Conservation (phyloP, 2,888 invertebrate species). For the Galerucella nymphaeae region DNA sequence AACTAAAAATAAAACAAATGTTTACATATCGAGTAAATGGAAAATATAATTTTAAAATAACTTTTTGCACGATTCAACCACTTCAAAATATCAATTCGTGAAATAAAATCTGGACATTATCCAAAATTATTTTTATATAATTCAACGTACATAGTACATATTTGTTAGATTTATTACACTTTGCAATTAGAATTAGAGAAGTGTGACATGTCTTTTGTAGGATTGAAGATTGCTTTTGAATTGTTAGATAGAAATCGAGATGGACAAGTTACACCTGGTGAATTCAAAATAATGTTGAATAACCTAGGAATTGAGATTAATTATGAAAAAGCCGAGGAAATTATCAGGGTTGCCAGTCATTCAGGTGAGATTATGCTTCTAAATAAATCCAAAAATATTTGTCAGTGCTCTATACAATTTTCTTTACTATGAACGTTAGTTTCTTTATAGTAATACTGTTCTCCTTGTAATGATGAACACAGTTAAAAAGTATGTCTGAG, state of each 20-base stretch:
- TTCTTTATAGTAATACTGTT: too few species aligned
- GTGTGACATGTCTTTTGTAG: conserved; percentile 62
- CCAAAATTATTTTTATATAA: conserved; percentile 14
- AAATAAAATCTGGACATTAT: conserved; percentile 9
- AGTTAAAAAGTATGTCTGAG: too few species aligned
- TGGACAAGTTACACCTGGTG: conserved; percentile 79
- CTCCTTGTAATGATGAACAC: too few species aligned
- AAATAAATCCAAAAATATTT: too few species aligned
- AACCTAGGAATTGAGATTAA: conserved; percentile 81
- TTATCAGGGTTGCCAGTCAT: conserved; percentile 77
- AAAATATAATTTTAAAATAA: conserved; percentile 13
- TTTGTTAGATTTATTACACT: conserved; percentile 11
- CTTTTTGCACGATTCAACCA: neutral
- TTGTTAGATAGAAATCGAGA: conserved; percentile 82
- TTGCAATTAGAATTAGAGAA: conserved; percentile 23
- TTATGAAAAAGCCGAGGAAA: conserved; percentile 78
- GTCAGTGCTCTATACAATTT: too few species aligned
- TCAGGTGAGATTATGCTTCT: conserved; percentile 60
- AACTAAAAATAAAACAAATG: conserved; percentile 2
- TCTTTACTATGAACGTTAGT: too few species aligned
- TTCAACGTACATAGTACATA: conserved; percentile 1
- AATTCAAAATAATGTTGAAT: conserved; percentile 82
- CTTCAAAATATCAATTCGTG: conserved; percentile 1
- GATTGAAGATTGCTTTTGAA: conserved; percentile 81
- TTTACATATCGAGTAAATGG: neutral